These are phyloP conservation scores for Tridacna gigas DNA, from an alignment of 2,888 invertebrate genomes.

Conservation along the genomic window DNA sequence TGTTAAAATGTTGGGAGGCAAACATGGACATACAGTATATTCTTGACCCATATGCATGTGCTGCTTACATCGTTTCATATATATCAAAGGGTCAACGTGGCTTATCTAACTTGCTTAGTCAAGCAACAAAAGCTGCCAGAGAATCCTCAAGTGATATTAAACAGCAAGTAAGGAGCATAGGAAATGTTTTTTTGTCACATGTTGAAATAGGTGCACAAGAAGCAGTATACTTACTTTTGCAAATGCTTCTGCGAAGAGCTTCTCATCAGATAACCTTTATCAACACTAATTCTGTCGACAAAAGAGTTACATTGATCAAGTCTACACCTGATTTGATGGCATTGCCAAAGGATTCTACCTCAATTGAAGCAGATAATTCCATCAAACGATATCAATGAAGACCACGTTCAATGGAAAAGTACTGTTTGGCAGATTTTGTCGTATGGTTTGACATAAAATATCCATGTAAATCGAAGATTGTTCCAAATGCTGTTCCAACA, in stretches of 20 bases:
- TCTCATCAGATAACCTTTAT: slow-evolving; percentile 48
- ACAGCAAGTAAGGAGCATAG: slow-evolving; percentile 58
- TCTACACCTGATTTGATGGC: slow-evolving; percentile 28
- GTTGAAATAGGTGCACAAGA: slow-evolving; percentile 61
- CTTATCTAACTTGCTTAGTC: slow-evolving; percentile 40
- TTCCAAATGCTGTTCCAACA: not conserved
- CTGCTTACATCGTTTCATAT: slow-evolving; percentile 57
- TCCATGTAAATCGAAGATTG: not conserved
- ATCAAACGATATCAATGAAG: slow-evolving; percentile 58
- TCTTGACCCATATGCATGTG: slow-evolving; percentile 62
- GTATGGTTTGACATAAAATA: slow-evolving; percentile 25
- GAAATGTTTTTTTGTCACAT: slow-evolving; percentile 56
- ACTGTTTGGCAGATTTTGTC: slow-evolving; percentile 56
- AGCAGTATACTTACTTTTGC: slow-evolving; percentile 56
- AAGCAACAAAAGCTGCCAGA: slow-evolving; percentile 52
- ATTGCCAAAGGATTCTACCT: slow-evolving; percentile 43
- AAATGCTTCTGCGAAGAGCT: slow-evolving; percentile 50
- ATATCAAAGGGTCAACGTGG: slow-evolving; percentile 56
- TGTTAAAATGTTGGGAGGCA: slow-evolving; percentile 58
- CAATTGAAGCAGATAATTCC: slow-evolving; percentile 47
- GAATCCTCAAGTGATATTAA: slow-evolving; percentile 37
- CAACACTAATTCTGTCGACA: slow-evolving; percentile 32
- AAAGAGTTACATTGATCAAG: slow-evolving; percentile 52
- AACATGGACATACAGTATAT: slow-evolving; percentile 65
- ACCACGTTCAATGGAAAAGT: slow-evolving; percentile 43